phyloP scores from a whole-genome alignment of 2,113 vertebrate species.

The Panurus biarmicus region DNA sequence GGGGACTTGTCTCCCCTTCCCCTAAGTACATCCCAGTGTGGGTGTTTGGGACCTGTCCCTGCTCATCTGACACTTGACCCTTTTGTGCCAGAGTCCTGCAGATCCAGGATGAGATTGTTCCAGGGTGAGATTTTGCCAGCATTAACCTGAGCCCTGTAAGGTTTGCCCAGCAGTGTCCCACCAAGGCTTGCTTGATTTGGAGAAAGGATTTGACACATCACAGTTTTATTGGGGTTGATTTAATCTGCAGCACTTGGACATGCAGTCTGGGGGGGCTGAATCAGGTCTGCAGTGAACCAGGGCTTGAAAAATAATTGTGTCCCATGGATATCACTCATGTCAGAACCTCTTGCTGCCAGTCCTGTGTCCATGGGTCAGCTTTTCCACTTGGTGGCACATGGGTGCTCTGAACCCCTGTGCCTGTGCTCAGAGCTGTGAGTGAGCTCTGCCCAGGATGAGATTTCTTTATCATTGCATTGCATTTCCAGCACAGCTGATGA shows the following conservation, averaged over 20 bases:
- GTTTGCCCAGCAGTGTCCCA: not conserved
- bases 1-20: not conserved
- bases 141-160: not conserved
- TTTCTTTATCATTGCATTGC: not conserved
- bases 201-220: not conserved
- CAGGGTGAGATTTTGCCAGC: not conserved
- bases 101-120: not conserved
- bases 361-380: not conserved
- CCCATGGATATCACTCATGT: rapidly evolving
- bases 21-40: rapidly evolving
- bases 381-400: not conserved
- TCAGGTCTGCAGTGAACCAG: not conserved
- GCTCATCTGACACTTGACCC: rapidly evolving
- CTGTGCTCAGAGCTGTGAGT: not conserved
- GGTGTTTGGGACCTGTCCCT: not conserved
- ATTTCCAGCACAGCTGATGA: not conserved
- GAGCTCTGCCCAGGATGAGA: not conserved
- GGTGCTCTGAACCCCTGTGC: not conserved
- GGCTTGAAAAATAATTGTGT: not conserved
- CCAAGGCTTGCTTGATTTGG: not conserved
- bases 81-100: not conserved
- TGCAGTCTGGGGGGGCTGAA: not conserved
- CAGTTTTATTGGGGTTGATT: not conserved
- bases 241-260: not conserved
- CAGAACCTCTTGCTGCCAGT: not conserved